Percentiles rank a stretch among this genome's conserved stretches.
Evolutionary conservation across 2,797 vertebrate genomes (phyloP).

Genomic region (Argentina silus): DNA sequence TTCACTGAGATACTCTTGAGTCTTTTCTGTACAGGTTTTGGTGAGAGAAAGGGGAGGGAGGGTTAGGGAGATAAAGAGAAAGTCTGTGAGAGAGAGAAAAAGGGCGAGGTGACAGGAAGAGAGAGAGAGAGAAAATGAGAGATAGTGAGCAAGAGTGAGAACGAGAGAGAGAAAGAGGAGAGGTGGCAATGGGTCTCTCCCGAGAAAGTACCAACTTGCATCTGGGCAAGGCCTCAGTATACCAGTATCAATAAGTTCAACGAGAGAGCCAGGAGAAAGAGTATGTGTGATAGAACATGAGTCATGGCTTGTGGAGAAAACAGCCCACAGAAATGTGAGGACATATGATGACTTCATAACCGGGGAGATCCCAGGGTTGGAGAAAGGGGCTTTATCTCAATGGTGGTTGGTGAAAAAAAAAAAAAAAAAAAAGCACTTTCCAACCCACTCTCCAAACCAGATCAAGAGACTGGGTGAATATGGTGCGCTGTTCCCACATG

Average conservation of each 20-base stretch:
- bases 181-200: not conserved
- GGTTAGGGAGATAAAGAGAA: no score
- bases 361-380: not conserved
- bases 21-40: no score
- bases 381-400: not conserved
- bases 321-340: not conserved
- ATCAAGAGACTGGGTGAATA: conserved; percentile 53
- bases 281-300: conserved; percentile 14
- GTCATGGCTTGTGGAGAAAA: conserved; percentile 32
- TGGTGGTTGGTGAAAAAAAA: no score
- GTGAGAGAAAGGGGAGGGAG: no score
- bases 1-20: not conserved
- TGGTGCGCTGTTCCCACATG: conserved; percentile 14
- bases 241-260: no score
- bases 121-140: not conserved
- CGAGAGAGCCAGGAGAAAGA: not conserved
- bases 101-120: not conserved
- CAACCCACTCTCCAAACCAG: conserved; percentile 24
- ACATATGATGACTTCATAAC: conserved; percentile 37
- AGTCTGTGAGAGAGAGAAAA: not conserved
- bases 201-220: not conserved
- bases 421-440: no score
- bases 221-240: no score
- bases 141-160: not conserved
- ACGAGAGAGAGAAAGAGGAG: not conserved